A percentile compares a stretch with the other conserved stretches of the same genome.
Conservation (phyloP, 1,140 invertebrate species). For the Nymphalis io region DNA sequence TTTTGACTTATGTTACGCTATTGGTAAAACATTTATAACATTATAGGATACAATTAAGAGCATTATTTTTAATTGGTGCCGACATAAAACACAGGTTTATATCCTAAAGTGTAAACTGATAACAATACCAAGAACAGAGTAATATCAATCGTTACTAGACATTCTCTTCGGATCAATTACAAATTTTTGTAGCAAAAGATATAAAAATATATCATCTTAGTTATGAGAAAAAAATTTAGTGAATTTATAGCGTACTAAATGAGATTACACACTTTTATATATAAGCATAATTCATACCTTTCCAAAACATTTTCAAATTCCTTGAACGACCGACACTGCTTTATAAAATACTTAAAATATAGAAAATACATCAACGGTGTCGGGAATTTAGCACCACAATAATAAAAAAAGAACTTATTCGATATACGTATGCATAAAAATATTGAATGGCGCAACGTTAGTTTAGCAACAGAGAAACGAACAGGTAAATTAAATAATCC, state of each 20-base stretch:
- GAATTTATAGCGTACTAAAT: constrained; percentile 32
- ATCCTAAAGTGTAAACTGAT: constrained; percentile 16
- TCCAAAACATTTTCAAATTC: constrained; percentile 29
- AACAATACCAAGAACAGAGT: constrained; percentile 3
- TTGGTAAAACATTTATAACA: constrained; percentile 13
- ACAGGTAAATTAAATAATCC: constrained; percentile 48
- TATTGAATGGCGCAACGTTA: constrained; percentile 50
- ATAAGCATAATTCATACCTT: constrained; percentile 32
- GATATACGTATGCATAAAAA: constrained; percentile 56
- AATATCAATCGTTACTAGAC: constrained; percentile 1
- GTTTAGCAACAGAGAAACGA: constrained; percentile 46
- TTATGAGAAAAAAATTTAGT: constrained; percentile 20
- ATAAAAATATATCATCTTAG: constrained; percentile 38
- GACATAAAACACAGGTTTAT: constrained; percentile 8
- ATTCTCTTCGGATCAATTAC: constrained; percentile 21
- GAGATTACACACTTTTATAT: constrained; percentile 38
- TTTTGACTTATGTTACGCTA: constrained; percentile 7
- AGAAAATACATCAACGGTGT: constrained; percentile 68
- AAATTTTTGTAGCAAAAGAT: constrained; percentile 35
- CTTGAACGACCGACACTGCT: constrained; percentile 38
- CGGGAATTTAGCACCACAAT: constrained; percentile 69
- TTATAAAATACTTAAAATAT: constrained; percentile 54
- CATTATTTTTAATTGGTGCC: constrained; percentile 18
- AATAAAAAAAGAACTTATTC: constrained; percentile 58
- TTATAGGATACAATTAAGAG: constrained; percentile 14